Percentiles rank a stretch among this genome's conserved stretches.
Evolutionary conservation across 2,797 vertebrate species (phyloP).

Genomic region (Xiphorhynchus erythropygius): DNA sequence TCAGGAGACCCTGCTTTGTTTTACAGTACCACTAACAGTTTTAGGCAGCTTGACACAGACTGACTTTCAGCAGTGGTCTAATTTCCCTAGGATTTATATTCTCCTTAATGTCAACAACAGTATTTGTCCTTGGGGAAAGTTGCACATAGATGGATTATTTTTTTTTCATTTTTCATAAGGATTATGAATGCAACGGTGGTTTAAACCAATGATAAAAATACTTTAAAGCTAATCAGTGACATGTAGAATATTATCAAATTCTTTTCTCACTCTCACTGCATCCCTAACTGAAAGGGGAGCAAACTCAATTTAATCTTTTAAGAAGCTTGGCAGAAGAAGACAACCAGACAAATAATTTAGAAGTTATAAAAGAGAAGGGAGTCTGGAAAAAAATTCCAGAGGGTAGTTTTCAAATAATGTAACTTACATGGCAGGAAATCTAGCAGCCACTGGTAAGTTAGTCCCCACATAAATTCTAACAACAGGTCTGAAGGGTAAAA

Average conservation of each 20-base stretch:
- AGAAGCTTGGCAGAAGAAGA: background rate
- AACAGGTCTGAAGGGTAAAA: background rate
- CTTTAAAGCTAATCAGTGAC: background rate
- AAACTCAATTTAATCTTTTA: constrained; percentile 20
- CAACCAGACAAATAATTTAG: background rate
- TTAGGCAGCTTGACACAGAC: background rate
- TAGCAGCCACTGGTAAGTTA: background rate
- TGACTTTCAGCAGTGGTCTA: background rate
- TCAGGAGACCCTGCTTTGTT: background rate
- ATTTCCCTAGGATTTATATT: constrained; percentile 1
- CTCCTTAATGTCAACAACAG: background rate
- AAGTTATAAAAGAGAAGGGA: background rate
- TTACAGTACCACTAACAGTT: background rate
- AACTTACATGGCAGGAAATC: background rate
- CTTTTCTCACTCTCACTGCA: background rate
- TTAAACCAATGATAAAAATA: background rate
- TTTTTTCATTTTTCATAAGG: background rate
- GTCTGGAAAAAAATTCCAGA: background rate
- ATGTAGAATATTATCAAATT: background rate
- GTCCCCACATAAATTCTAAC: background rate
- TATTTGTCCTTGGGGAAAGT: background rate
- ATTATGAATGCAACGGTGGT: background rate
- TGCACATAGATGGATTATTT: background rate
- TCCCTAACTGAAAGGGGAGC: background rate
- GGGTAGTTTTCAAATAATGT: background rate